Base-by-base conservation (phyloP, 2,888 invertebrate species). In the Drosophila parthenogenetica region DNA sequence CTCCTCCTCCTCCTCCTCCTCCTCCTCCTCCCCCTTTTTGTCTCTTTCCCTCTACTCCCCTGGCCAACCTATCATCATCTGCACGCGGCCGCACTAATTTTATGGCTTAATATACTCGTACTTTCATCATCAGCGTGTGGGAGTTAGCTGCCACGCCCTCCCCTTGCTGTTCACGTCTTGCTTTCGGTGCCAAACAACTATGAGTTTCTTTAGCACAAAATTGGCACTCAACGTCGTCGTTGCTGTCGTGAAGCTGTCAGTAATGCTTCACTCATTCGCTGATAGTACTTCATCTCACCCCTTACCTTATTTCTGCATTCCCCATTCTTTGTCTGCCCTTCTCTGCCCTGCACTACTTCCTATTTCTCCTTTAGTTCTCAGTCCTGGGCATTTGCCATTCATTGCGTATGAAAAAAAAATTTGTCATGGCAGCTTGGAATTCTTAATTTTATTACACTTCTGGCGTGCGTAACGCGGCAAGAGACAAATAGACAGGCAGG, bases 401-500 rank as follows among this genome's bases (percentile, higher is more conserved):
- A 79, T 76, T 77, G 82, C 74, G 61, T 65, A 58, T 40, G 43
- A 58, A 46, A 54, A 59, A 55, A 45, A 81, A 81, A 87, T 90
- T 90, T 90, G 90, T 90, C 90, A 90, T 89, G 90, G 90, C 89
- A 89, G 85, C 85, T 87, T 87, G 89, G 89, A 90, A 90, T 90
- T 90, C 89, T 85, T 90, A 90, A 90, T 90, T 90, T 90, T 90
- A 90, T 89, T 90, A 85, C 86, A 79, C 76, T 84, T 78, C 82
- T 77, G 79, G 79, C 79, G 80, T 77, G 73, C 81, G 74, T 73
- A 72, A 72, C 72, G 75, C 64, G 68, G 60, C 73, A 70, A 73
- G 65, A 70, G 78, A 67, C 78, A 71, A 65, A 69, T 69, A 69
- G 77, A 77, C 74, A 73, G 64, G 66, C 58, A 73, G 59, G 50